Evolutionary conservation across 1,140 invertebrate species (phyloP), one percentile per base, ranked within the genome.

Genomic region (Lasioglossum albipes): DNA sequence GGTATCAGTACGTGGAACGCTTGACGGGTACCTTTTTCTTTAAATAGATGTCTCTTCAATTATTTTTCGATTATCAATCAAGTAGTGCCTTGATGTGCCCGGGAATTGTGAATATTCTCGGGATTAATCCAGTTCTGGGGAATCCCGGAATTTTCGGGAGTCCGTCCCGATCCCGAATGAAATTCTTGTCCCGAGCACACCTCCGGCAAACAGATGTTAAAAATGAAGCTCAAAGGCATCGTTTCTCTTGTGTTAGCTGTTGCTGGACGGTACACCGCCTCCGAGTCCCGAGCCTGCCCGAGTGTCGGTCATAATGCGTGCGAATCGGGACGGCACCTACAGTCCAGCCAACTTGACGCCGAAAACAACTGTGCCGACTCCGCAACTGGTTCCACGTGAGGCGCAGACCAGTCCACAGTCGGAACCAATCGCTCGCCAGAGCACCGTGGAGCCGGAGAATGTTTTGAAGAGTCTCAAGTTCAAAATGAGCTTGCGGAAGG

Each of bases 261-360:
- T 95, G 83, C 87, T 90, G 89, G 91, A 93, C 57, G 91, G 91
- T 20, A 94, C 93, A 41, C 93, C 94, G 45, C 94, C 94, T 13
- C 91, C 93, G 5, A 94, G 93, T 81, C 93, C 93, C 10, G 88
- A 90, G 31, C 87, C 92, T 22, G 74, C 89, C 42, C 82, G 91
- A 79, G 83, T 92, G 68, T 96, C 96, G 31, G 97, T 98, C 75
- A 97, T 97, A 82, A 97, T 97, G 96, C 95, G 95, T 75, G 97
- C 96, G 0, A 95, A 96, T 87, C 95, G 96, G 73, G 96, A 96
- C 87, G 96, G 96, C 52, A 95, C 95, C 54, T 96, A 95, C 92
- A 95, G 94, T 74, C 95, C 95, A 71, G 94, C 94, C 49, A 87
- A 88, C 73, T 62, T 91, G 36, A 73, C 87, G 49, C 72, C 75